Conservation (phyloP, 2,888 invertebrate genomes). For the Zhuqinia jingwanae region DNA sequence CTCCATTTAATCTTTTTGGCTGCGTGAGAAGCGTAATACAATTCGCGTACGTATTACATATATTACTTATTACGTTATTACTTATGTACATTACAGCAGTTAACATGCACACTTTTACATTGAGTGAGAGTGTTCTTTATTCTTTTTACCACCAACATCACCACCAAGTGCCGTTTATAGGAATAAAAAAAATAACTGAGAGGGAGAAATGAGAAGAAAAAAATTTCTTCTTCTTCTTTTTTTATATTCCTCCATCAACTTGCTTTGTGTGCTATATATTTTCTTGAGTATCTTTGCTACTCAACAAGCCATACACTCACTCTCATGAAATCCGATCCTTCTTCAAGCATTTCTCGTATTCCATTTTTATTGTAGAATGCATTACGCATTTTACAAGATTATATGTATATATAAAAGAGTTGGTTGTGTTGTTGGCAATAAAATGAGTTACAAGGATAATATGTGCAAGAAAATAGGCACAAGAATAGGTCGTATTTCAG, state of each 20-base stretch:
- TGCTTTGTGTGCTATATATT: neutral
- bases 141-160: constrained; percentile 46
- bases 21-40: constrained; percentile 24
- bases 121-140: constrained; percentile 38
- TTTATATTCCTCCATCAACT: neutral
- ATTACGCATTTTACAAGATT: no score
- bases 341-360: constrained; percentile 43
- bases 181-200: constrained; percentile 7
- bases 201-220: neutral
- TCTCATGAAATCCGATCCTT: constrained; percentile 26
- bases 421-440: constrained; percentile 43
- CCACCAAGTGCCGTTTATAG: constrained; percentile 39
- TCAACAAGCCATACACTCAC: neutral
- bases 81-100: constrained; percentile 32
- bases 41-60: constrained; percentile 43
- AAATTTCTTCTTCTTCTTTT: no score
- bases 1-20: constrained; percentile 29
- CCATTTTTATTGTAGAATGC: constrained; percentile 2
- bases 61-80: constrained; percentile 26
- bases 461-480: neutral
- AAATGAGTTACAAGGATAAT: constrained; percentile 29
- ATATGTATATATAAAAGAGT: neutral
- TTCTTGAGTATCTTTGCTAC: neutral
- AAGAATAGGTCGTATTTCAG: constrained; percentile 50
- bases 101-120: constrained; percentile 29